phyloP scores from a whole-genome alignment of 2,888 invertebrate genomes.

The Chaitophorus viminalis region DNA sequence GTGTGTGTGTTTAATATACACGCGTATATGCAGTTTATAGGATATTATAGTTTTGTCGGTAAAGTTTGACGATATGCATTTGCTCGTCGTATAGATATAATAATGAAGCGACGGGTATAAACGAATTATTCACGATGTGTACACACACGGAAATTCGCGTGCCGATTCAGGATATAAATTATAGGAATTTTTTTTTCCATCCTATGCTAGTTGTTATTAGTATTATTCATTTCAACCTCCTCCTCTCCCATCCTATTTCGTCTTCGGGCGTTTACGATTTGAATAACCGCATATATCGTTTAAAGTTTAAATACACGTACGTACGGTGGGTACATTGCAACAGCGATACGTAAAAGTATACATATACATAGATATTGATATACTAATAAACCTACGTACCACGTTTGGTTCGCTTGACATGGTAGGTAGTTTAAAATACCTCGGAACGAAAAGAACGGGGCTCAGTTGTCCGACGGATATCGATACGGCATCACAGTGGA shows the following conservation, averaged over 20 bases:
- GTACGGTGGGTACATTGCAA: too few relatives aligned
- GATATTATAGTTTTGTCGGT: not conserved
- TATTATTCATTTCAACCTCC: too few relatives aligned
- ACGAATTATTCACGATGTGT: slow-evolving; percentile 1
- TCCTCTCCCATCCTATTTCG: too few relatives aligned
- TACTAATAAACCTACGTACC: not conserved
- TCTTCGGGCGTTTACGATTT: too few relatives aligned
- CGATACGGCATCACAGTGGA: not conserved
- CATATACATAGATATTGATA: not conserved
- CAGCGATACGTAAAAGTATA: too few relatives aligned
- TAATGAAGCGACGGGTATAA: not conserved
- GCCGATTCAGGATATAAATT: slow-evolving; percentile 26
- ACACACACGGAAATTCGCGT: slow-evolving; percentile 57
- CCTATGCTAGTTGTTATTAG: too few relatives aligned
- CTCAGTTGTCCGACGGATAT: not conserved
- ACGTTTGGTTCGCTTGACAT: too few relatives aligned
- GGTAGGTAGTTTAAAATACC: not conserved
- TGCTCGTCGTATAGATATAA: not conserved
- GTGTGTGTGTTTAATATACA: not conserved
- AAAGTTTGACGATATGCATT: not conserved
- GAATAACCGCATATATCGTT: too few relatives aligned
- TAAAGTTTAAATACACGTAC: not conserved
- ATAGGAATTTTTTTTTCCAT: slow-evolving; percentile 17
- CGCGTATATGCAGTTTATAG: not conserved
- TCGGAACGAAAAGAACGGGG: not conserved